Base-by-base conservation (phyloP, 2,797 vertebrate species). In the Ambastaia sidthimunki region DNA sequence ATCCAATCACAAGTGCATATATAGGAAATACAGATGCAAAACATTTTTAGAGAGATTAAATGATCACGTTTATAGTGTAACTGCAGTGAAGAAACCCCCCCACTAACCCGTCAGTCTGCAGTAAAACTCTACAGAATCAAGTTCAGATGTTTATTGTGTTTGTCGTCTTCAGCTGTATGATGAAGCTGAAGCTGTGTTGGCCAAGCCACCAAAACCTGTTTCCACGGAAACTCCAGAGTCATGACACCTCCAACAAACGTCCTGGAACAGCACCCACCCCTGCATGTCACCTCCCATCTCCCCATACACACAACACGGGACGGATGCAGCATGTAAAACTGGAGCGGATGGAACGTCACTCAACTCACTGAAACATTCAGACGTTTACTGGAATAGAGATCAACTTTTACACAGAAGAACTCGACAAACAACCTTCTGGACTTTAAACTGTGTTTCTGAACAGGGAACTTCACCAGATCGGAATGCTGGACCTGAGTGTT, bases 181-280 rank as follows among this genome's bases (percentile, higher is more conserved):
- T 85, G 95, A 96, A 89, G 95, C 95, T 47, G 96, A 97, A 89
- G 93, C 92, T 79, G 91, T 96, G 84, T 90, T 96, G 85, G 93
- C 93, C 75, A 82, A 81, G 31, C 84, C 92, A 1, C 83, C 86
- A 21, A 93, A 92, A 80, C 91, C 91, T 75, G 89, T 88, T 54
- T 50, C 89, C 70, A 83, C 86, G 0, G 91, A 92, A 72, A 19
- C 63, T 82, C 88, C 91, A 60, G 92, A 94, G 81, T 94, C 92
- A 88, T 95, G 93, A 95, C 19, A 87, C 87, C 55, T 82, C 75
- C 78, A 25, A 4, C 57, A 31, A 28, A 19, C 57, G 16, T 34
- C 15, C 28, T 13, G 16, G 34, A 70, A 63, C 52, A 25, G 25
- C 19, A 16, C 21, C 16, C 66, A 71, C 13, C 54, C 66, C 50